Evolutionary conservation across 2,888 invertebrate species (phyloP).

Genomic region (Drosophila koepferae): DNA sequence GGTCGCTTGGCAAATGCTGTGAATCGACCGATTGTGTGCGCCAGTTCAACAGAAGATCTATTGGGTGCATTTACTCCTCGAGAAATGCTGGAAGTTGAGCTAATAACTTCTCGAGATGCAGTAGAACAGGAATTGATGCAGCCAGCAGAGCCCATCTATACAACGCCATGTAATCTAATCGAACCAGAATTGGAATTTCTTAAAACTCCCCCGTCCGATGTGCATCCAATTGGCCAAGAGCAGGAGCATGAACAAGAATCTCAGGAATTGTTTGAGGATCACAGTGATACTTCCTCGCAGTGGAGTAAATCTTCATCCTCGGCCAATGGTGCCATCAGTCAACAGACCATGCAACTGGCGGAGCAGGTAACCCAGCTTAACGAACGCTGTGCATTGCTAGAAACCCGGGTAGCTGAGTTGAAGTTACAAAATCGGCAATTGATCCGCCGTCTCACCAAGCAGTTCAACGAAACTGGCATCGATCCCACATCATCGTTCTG

Average conservation of each 20-base stretch:
- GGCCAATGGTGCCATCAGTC: conserved; percentile 57
- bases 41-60: conserved; percentile 74
- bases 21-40: conserved; percentile 81
- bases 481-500: conserved; percentile 80
- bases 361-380: conserved; percentile 78
- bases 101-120: conserved; percentile 35
- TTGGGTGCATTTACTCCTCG: conserved; percentile 55
- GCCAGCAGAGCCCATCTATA: conserved; percentile 23
- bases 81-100: conserved; percentile 40
- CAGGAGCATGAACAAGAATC: conserved; percentile 1
- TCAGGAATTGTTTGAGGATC: conserved; percentile 68
- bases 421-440: conserved; percentile 83
- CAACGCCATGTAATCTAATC: conserved; percentile 70
- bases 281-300: conserved; percentile 83
- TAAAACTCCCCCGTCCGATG: conserved; percentile 70
- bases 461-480: conserved; percentile 80
- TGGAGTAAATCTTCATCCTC: conserved; percentile 83
- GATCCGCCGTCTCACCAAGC: conserved; percentile 79
- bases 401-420: conserved; percentile 83
- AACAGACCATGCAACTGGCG: conserved; percentile 67
- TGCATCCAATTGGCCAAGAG: conserved; percentile 8
- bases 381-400: conserved; percentile 82
- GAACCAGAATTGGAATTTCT: conserved; percentile 79
- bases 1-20: conserved; percentile 65
- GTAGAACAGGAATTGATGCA: conserved; percentile 41